phyloP scores from a whole-genome alignment of 2,888 invertebrate species.

The Lithophane socia region DNA sequence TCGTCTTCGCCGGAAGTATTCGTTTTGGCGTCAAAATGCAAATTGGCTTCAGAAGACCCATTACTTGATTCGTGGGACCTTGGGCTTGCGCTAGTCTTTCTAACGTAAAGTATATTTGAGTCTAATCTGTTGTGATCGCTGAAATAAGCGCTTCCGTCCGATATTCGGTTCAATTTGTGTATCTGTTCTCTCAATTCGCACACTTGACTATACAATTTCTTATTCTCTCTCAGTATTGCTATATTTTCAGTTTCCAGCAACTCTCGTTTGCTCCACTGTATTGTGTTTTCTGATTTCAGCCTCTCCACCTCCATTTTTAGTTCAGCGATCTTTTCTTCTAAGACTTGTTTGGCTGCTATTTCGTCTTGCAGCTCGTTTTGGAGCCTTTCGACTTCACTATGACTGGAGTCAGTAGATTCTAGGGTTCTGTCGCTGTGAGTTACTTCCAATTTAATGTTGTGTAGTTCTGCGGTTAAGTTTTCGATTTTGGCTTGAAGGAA shows the following conservation, averaged over 20 bases:
- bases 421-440: conserved; percentile 84
- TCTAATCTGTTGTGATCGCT: conserved; percentile 77
- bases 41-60: conserved; percentile 85
- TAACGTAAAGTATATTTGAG: conserved; percentile 83
- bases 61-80: conserved; percentile 87
- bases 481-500: conserved; percentile 84
- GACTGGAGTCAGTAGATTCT: conserved; percentile 87
- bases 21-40: conserved; percentile 83
- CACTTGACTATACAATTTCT: conserved; percentile 92
- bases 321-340: conserved; percentile 86
- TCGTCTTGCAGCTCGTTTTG: conserved; percentile 88
- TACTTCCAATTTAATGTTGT: conserved; percentile 83
- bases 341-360: conserved; percentile 86
- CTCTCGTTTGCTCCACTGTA: conserved; percentile 98
- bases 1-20: conserved; percentile 87
- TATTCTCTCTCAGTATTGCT: conserved; percentile 96
- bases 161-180: conserved; percentile 86
- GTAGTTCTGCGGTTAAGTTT: conserved; percentile 82
- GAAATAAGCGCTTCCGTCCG: conserved; percentile 83
- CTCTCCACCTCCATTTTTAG: conserved; percentile 93
- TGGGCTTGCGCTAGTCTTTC: conserved; percentile 84
- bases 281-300: conserved; percentile 97
- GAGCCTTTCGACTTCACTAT: conserved; percentile 85
- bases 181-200: conserved; percentile 87
- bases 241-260: conserved; percentile 97